phyloP scores from a whole-genome alignment of 2,888 invertebrate species.

The Drosophila tanythrix region DNA sequence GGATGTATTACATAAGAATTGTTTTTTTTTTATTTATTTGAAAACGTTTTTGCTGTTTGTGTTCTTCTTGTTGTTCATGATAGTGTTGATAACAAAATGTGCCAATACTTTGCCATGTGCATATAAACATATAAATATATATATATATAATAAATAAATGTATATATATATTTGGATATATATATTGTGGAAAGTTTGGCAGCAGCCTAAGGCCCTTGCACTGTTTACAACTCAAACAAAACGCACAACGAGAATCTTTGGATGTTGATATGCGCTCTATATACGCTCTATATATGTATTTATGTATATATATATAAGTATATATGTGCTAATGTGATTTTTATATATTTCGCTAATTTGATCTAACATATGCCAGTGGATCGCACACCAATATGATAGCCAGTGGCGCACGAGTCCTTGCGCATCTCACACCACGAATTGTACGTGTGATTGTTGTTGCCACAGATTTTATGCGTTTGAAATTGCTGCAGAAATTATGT shows the following conservation, averaged over 20 bases:
- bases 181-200: slow-evolving; percentile 44
- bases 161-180: slow-evolving; percentile 22
- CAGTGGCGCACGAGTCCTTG: slow-evolving; percentile 90
- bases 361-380: slow-evolving; percentile 87
- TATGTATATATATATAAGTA: slow-evolving; percentile 18
- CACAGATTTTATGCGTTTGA: slow-evolving; percentile 87
- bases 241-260: slow-evolving; percentile 77
- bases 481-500: slow-evolving; percentile 57
- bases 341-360: slow-evolving; percentile 51
- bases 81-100: slow-evolving; percentile 35
- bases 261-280: slow-evolving; percentile 60
- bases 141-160: slow-evolving; percentile 5
- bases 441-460: slow-evolving; percentile 90
- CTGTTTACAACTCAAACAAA: slow-evolving; percentile 51
- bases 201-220: slow-evolving; percentile 49
- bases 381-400: slow-evolving; percentile 89
- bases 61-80: slow-evolving; percentile 10
- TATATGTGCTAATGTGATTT: slow-evolving; percentile 42
- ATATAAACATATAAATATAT: slow-evolving; percentile 38
- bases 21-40: slow-evolving; percentile 16
- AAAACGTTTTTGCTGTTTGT: slow-evolving; percentile 23
- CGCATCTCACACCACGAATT: slow-evolving; percentile 92
- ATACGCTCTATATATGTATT: slow-evolving; percentile 34
- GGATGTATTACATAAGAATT: slow-evolving; percentile 36
- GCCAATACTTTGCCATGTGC: slow-evolving; percentile 53